Evolutionary conservation across 1,140 invertebrate species (phyloP), one percentile per base, ranked within the genome.

Genomic region (Lepidurus packardi): DNA sequence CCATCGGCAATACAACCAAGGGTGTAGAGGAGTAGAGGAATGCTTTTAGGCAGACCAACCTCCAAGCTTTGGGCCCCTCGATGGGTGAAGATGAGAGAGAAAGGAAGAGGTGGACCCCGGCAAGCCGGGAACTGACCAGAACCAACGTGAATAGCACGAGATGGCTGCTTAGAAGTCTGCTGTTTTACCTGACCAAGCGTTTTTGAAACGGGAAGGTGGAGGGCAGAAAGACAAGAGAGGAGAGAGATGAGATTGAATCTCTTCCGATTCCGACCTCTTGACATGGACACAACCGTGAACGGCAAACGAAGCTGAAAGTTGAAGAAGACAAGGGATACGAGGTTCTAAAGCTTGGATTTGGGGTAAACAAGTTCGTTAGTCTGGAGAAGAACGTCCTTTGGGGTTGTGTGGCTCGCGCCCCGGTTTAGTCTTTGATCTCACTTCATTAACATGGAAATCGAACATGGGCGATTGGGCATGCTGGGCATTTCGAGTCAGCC

Each of bases 1-100:
- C 53, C 53, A 21, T 21, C 16, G 53, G 53, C 53, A 11, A 65
- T n/a, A 21, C 53, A 21, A 34, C 53, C 53, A 65, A 65, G 53
- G 53, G 53, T 65, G 53, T 65, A 65, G 16, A 65, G 53, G 53
- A 65, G n/a, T 65, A 21, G 16, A 65, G 53, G 53, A 65, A 65
- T 65, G 53, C 53, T 65, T 21, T 65, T 65, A 65, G 53, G 9
- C 21, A n/a, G 53, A 5, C 21, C 53, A 7, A 13, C 53, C 53
- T n/a, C 47, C 47, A 65, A 65, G 13, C 25, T 25, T 25, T 25
- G 25, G 25, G 25, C 25, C 25, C 25, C 25, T n/a, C 53, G 16
- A 65, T 65, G 53, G 53, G 53, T 16, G 21, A 65, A 21, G 53
- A 65, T 65, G 53, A 65, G 21, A 65, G 21, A 21, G 53, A 65